Evolutionary conservation across 1,140 invertebrate genomes (phyloP).

Genomic region (Aphis craccivora): DNA sequence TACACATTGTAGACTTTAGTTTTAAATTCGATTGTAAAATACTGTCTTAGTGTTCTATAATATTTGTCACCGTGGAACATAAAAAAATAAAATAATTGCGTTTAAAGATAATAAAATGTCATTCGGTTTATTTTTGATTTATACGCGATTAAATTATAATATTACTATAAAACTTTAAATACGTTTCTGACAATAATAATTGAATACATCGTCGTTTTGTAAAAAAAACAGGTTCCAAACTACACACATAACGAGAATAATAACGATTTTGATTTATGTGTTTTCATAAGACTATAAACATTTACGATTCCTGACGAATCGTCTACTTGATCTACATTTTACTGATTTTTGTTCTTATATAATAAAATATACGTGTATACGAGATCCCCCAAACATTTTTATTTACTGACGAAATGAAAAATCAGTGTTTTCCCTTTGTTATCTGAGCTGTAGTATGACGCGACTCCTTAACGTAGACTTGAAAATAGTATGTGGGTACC

Average conservation of each 20-base stretch:
- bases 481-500: neutral
- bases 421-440: neutral
- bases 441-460: neutral
- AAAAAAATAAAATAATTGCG: neutral
- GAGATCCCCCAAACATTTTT: neutral
- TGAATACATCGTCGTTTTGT: neutral
- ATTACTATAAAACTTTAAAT: neutral
- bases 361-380: neutral
- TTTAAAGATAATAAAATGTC: neutral
- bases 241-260: neutral
- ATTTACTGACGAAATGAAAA: slow-evolving; percentile 1
- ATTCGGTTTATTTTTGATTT: neutral
- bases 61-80: neutral
- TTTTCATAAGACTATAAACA: neutral
- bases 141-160: neutral
- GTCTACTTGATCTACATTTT: neutral
- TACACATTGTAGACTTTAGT: neutral
- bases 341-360: neutral
- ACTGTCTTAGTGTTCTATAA: neutral
- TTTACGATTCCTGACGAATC: neutral
- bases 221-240: neutral
- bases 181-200: neutral
- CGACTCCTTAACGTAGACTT: neutral
- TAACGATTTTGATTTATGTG: slow-evolving; percentile 1
- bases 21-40: neutral